Base-by-base conservation (phyloP, 35 echinoderm and acorn worm species). In the Anneissia japonica region DNA sequence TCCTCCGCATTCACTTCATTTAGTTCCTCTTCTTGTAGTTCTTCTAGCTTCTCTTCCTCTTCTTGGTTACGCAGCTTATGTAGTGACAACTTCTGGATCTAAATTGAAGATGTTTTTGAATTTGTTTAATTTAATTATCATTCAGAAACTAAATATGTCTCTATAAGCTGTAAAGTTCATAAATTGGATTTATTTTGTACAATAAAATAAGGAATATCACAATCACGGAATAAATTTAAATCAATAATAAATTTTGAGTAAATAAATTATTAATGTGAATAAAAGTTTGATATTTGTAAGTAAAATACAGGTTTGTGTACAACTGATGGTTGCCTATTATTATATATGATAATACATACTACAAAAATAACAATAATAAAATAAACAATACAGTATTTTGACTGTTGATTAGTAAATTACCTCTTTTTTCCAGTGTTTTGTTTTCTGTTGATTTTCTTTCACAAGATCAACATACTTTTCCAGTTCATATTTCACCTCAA, bases 361-460 rank as follows among this genome's bases (percentile, higher is more conserved):
- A 13, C 11, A 56, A 13, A 11, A 13, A 56, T 26, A 13, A 56
- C 46, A 56, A 13, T 11, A 56, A 56, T 11, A 56, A 56, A 13
- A 26, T 36, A 77, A 0, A 86, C 16, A n/a, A n/a, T n/a, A n/a
- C n/a, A n/a, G n/a, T n/a, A n/a, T n/a, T n/a, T n/a, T n/a, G n/a
- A n/a, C n/a, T 34, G 37, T 5, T 77, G 36, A 31, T 13, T 35
- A 0, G 1, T 16, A 0, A 30, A 78, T 89, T 64, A 94, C 96
- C 89, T 99, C 96, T 94, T 99, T 99, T 84, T 94, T 99, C 91
- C 91, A 97, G 37, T 99, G 96, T 79, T 89, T 99, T 26, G 85
- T 88, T 77, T 91, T 91, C 86, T 94, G 91, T 72, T 97, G 92
- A 76, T 99, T 99, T 55, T 99, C 96, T 72, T 91, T 93, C 32